Evolutionary conservation across 2,888 invertebrate species (phyloP).

Genomic region (Sylvicola fuscatus): DNA sequence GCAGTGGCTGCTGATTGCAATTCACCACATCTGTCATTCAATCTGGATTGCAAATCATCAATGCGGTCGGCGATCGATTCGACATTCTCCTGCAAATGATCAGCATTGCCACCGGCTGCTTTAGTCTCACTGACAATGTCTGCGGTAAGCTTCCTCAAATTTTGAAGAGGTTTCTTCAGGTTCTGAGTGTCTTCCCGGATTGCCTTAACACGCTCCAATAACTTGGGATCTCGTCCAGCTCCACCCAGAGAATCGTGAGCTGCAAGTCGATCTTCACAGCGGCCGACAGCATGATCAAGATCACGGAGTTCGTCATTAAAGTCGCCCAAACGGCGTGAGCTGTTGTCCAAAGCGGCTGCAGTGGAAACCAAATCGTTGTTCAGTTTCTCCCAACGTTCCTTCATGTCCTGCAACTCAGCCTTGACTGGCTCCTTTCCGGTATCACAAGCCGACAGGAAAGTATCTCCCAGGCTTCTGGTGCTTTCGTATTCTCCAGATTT

Average conservation of each 20-base stretch:
- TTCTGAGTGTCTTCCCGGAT: slow-evolving; percentile 62
- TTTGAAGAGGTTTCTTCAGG: slow-evolving; percentile 50
- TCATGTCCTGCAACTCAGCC: slow-evolving; percentile 57
- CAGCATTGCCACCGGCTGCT: slow-evolving; percentile 54
- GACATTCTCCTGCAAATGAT: slow-evolving; percentile 58
- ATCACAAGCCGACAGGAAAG: slow-evolving; percentile 73
- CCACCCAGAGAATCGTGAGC: slow-evolving; percentile 43
- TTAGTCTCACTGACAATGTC: slow-evolving; percentile 58
- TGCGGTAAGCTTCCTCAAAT: slow-evolving; percentile 33
- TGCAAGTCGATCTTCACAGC: slow-evolving; percentile 71
- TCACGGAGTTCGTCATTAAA: slow-evolving; percentile 70
- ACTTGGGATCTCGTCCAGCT: slow-evolving; percentile 61
- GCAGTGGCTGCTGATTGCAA: slow-evolving; percentile 73
- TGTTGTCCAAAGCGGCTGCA: slow-evolving; percentile 41
- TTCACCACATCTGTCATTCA: slow-evolving; percentile 58
- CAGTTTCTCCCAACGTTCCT: slow-evolving; percentile 76
- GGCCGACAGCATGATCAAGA: slow-evolving; percentile 62
- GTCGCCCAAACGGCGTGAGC: slow-evolving; percentile 59
- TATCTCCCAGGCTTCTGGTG: slow-evolving; percentile 65
- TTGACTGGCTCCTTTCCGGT: slow-evolving; percentile 79
- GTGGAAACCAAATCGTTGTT: slow-evolving; percentile 44
- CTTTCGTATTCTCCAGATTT: slow-evolving; percentile 84
- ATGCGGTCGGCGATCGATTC: slow-evolving; percentile 55
- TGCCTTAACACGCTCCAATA: slow-evolving; percentile 65
- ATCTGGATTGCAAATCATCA: slow-evolving; percentile 50